phyloP scores from a whole-genome alignment of 1,140 invertebrate genomes.

The Formica selysi region DNA sequence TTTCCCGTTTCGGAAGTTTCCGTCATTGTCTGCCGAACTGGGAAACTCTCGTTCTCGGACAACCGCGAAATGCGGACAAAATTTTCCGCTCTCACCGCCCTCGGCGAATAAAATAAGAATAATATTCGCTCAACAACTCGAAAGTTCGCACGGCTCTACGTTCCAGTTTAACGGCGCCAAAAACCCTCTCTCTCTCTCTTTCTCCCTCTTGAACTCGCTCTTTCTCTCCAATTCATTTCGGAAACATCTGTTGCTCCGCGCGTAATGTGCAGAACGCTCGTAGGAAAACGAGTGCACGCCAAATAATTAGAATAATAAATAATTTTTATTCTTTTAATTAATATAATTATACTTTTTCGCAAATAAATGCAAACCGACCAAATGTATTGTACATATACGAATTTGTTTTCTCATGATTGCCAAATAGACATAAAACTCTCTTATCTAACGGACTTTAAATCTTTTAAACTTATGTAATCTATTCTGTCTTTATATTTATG shows the following conservation, averaged over 20 bases:
- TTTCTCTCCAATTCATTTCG: conserved; percentile 26
- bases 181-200: conserved; percentile 10
- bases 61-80: conserved; percentile 42
- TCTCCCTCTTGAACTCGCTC: not conserved
- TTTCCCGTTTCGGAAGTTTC: conserved; percentile 28
- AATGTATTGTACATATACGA: no score
- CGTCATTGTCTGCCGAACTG: conserved; percentile 23
- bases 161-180: conserved; percentile 49
- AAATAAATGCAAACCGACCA: no score
- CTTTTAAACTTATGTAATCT: no score
- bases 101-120: conserved; percentile 57
- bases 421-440: no score
- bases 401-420: no score
- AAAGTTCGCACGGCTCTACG: conserved; percentile 42
- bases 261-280: conserved; percentile 25
- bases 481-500: not conserved
- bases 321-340: no score
- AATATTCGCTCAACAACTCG: conserved; percentile 53
- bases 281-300: conserved; percentile 11
- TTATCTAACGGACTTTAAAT: no score
- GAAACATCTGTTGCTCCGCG: conserved; percentile 55
- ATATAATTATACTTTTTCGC: no score
- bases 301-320: conserved; percentile 33
- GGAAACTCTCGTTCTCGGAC: conserved; percentile 38
- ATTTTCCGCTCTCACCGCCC: conserved; percentile 38